phyloP scores from a whole-genome alignment of 2,888 invertebrate species.

The Pyrgus malvae region DNA sequence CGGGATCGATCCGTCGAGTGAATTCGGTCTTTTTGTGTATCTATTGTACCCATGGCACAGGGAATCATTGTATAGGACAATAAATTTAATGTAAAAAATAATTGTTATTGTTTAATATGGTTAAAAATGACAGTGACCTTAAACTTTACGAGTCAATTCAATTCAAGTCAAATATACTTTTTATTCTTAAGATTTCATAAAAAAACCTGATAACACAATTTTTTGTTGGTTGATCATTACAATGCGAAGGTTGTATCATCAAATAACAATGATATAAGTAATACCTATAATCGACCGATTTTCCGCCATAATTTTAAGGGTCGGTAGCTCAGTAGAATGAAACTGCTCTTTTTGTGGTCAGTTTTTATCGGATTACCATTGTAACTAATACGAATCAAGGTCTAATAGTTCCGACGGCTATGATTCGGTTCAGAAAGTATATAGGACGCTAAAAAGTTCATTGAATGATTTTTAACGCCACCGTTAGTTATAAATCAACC shows the following conservation, averaged over 20 bases:
- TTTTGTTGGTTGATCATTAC: too few species aligned
- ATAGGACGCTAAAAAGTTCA: conserved; percentile 17
- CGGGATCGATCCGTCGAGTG: too few species aligned
- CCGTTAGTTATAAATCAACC: conserved; percentile 8
- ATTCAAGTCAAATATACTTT: too few species aligned
- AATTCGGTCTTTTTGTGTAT: too few species aligned
- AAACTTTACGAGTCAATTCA: too few species aligned
- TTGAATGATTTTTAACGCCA: conserved; percentile 14
- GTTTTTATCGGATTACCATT: conserved; percentile 49
- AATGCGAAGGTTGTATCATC: conserved; percentile 11
- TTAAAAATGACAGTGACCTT: too few species aligned
- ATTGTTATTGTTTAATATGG: too few species aligned
- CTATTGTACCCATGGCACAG: too few species aligned
- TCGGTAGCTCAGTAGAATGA: conserved; percentile 6
- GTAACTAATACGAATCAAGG: conserved; percentile 60
- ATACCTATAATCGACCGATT: conserved; percentile 12
- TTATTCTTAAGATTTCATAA: too few species aligned
- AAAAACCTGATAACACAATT: too few species aligned
- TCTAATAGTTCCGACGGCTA: conserved; percentile 52
- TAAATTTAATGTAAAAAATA: too few species aligned
- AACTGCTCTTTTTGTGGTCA: conserved; percentile 40
- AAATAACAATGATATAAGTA: conserved; percentile 10
- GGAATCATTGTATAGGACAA: too few species aligned
- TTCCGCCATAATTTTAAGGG: conserved; percentile 11
- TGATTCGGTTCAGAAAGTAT: conserved; percentile 49